These are phyloP conservation scores for Cynocephalus volans DNA, from an alignment of 2,113 vertebrate genomes.

Conservation along the genomic window DNA sequence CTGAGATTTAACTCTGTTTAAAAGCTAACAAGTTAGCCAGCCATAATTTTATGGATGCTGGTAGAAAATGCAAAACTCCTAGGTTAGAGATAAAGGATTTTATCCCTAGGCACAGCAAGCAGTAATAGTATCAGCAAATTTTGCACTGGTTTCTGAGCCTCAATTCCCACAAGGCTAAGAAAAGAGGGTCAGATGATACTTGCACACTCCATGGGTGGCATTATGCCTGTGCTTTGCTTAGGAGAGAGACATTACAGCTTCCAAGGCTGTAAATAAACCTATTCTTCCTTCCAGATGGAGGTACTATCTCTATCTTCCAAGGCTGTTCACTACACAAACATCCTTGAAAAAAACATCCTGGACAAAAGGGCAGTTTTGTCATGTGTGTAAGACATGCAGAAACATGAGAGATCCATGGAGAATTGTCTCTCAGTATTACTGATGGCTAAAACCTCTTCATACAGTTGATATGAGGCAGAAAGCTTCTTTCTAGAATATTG, in stretches of 20 bases:
- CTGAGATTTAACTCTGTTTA: neutral
- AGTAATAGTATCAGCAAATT: neutral
- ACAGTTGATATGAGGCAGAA: neutral
- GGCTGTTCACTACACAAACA: neutral
- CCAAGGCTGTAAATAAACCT: neutral
- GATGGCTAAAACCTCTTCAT: neutral
- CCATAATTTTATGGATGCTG: neutral
- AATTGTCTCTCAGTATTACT: neutral
- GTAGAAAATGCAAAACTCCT: neutral
- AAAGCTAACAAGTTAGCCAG: neutral
- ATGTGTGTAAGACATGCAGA: neutral
- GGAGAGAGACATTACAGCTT: neutral
- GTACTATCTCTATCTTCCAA: neutral
- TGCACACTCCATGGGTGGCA: neutral
- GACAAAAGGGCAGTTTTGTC: neutral
- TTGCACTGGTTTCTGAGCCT: neutral
- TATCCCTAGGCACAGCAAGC: neutral
- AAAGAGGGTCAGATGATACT: neutral
- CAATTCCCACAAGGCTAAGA: neutral
- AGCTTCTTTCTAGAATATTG: slow-evolving; percentile 18
- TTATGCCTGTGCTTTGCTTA: neutral
- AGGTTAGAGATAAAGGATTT: neutral
- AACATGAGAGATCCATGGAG: neutral
- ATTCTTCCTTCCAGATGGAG: neutral
- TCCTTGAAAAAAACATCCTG: neutral